These are phyloP conservation scores for Piscicola geometra DNA, from an alignment of 2,888 invertebrate genomes.

Conservation along the genomic window DNA sequence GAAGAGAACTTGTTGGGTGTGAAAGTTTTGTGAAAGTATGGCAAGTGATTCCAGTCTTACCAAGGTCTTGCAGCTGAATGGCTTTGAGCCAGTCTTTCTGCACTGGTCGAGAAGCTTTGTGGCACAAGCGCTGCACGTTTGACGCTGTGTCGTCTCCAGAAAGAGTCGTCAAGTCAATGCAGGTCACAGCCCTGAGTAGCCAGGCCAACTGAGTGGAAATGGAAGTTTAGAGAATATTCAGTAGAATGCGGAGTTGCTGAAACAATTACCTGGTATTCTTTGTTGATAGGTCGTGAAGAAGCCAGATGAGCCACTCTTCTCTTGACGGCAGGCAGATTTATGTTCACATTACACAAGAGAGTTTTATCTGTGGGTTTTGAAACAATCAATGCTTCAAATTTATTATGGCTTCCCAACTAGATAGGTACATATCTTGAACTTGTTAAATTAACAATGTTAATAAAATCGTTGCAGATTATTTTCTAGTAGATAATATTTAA, in stretches of 20 bases:
- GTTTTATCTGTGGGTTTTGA: conserved; percentile 40
- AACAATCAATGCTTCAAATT: too few relatives aligned
- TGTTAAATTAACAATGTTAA: too few relatives aligned
- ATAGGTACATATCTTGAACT: too few relatives aligned
- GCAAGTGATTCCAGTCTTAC: conserved; percentile 42
- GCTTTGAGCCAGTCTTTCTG: conserved; percentile 53
- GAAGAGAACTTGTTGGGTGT: too few relatives aligned
- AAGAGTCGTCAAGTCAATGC: conserved; percentile 88
- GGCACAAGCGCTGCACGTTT: conserved; percentile 75
- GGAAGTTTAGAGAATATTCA: conserved; percentile 12
- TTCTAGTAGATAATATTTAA: too few relatives aligned
- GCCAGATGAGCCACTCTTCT: conserved; percentile 60
- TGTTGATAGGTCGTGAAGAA: conserved; percentile 57
- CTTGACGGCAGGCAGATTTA: conserved; percentile 63
- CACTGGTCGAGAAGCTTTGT: conserved; percentile 65
- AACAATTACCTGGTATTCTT: conserved; percentile 59
- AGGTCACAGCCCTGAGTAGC: conserved; percentile 74
- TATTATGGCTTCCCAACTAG: too few relatives aligned
- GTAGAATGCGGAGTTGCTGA: not conserved
- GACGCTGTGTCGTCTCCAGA: conserved; percentile 66
- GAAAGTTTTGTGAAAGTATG: too few relatives aligned
- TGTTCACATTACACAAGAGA: conserved; percentile 40
- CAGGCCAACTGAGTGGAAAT: conserved; percentile 59
- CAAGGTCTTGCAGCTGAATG: conserved; percentile 50
- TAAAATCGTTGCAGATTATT: too few relatives aligned